phyloP scores from a whole-genome alignment of 2,888 invertebrate species.

The Mechanitis mazaeus region DNA sequence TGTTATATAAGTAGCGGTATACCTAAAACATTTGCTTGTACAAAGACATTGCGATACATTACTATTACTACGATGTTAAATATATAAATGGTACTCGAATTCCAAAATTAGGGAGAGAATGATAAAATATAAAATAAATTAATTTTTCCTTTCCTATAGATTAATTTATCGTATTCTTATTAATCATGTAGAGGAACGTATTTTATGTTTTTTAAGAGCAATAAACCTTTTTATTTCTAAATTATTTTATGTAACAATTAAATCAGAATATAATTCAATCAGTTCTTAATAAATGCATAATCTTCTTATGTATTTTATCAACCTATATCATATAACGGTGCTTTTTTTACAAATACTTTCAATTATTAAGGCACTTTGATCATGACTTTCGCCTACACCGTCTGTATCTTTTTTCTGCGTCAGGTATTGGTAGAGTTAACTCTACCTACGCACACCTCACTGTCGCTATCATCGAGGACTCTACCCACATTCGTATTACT shows the following conservation, averaged over 20 bases:
- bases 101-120: too few species aligned
- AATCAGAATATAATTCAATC: too few species aligned
- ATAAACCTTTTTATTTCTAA: too few species aligned
- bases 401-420: conserved; percentile 36
- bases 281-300: conserved; percentile 13
- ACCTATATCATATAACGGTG: conserved; percentile 38
- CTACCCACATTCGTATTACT: conserved; percentile 52
- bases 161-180: too few species aligned
- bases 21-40: conserved; percentile 24
- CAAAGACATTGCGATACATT: conserved; percentile 2
- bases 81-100: too few species aligned
- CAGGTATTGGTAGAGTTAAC: conserved; percentile 41
- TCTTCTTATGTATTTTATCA: neutral
- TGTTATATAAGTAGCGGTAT: conserved; percentile 46
- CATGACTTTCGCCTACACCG: conserved; percentile 52
- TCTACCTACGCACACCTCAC: conserved; percentile 53
- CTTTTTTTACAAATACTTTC: conserved; percentile 38
- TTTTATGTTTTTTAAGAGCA: too few species aligned
- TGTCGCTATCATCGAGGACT: conserved; percentile 45
- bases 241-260: too few species aligned
- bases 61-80: too few species aligned
- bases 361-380: conserved; percentile 52
- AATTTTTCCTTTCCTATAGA: too few species aligned
- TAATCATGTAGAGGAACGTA: too few species aligned
- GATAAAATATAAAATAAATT: too few species aligned